phyloP scores from a whole-genome alignment of 2,797 vertebrate genomes.

The Bothrops alternatus region DNA sequence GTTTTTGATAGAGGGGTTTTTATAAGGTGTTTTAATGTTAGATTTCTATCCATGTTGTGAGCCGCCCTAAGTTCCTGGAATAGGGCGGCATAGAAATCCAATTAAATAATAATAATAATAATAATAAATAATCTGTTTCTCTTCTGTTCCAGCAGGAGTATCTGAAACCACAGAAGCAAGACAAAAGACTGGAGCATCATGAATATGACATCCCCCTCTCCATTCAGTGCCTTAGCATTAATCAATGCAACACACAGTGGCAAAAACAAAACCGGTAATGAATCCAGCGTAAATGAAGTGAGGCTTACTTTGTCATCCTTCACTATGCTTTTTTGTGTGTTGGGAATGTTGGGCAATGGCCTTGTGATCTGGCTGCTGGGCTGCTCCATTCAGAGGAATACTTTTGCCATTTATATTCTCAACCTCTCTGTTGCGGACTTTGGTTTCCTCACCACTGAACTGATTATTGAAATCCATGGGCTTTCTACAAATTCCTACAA shows the following conservation, averaged over 20 bases:
- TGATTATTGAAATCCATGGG: conserved; percentile 44
- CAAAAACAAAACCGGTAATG: no score
- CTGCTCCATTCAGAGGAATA: conserved; percentile 55
- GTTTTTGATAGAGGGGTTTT: no score
- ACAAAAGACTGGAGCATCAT: neutral
- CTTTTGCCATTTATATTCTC: conserved; percentile 61
- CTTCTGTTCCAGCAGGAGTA: neutral
- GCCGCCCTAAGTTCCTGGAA: no score
- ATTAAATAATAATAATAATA: no score
- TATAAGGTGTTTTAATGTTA: no score
- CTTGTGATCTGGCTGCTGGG: conserved; percentile 62
- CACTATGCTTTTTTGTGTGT: neutral
- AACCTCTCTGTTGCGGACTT: conserved; percentile 55
- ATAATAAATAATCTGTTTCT: neutral
- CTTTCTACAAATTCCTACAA: conserved; percentile 29
- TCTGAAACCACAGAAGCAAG: neutral
- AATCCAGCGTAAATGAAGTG: neutral
- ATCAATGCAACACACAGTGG: neutral
- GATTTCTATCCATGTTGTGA: no score
- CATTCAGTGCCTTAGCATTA: neutral
- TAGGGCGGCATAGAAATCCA: no score
- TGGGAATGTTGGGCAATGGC: conserved; percentile 56
- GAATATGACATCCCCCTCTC: fast-evolving
- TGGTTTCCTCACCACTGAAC: conserved; percentile 51
- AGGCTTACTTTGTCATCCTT: neutral